Conservation (phyloP, 2,113 vertebrate genomes). For the Gobiocypris rarus region DNA sequence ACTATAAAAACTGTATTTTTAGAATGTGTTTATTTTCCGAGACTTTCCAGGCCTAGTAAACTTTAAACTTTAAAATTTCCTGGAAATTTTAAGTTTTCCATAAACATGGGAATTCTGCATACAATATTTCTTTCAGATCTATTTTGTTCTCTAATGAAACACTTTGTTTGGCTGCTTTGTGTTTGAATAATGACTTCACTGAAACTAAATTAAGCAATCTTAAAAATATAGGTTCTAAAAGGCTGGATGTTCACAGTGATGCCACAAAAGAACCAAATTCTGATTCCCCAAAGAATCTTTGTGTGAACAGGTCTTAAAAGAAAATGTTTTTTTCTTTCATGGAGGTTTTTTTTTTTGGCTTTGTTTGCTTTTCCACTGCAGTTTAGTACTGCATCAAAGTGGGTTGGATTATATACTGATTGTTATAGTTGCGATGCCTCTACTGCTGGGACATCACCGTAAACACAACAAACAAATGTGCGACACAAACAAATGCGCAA, state of each 20-base stretch:
- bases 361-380: no score
- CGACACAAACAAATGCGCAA: no score
- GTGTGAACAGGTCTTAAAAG: neutral
- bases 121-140: neutral
- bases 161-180: neutral
- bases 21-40: neutral
- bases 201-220: neutral
- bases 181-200: neutral
- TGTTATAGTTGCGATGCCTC: no score
- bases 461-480: no score
- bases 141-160: neutral
- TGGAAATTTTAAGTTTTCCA: neutral
- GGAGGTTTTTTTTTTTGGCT: no score
- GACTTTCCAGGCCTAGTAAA: neutral
- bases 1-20: neutral
- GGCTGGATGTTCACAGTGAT: neutral
- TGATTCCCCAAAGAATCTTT: neutral
- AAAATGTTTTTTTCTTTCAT: no score
- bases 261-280: neutral
- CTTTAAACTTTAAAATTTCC: neutral
- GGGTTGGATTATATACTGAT: no score
- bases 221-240: neutral
- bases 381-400: no score
- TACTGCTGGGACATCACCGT: no score
- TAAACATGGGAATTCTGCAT: neutral